phyloP scores from a whole-genome alignment of 2,797 vertebrate genomes.

The Paratrypauchen microcephalus region DNA sequence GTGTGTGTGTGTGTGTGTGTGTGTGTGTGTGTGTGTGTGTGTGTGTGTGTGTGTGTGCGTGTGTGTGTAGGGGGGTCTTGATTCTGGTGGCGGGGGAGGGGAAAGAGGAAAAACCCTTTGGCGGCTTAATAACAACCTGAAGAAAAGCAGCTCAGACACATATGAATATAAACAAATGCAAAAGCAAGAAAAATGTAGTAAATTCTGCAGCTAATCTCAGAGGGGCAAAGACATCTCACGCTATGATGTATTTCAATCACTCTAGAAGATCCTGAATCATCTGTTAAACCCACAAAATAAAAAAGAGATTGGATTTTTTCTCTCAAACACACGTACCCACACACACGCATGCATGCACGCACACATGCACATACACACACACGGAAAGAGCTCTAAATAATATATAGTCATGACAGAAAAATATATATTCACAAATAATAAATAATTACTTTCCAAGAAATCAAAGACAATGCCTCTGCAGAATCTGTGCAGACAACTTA shows the following conservation, averaged over 20 bases:
- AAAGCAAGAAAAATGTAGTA: conserved; percentile 34
- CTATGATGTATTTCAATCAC: conserved; percentile 38
- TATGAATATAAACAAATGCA: conserved; percentile 50
- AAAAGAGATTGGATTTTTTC: not conserved
- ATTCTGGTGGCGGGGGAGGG: conserved; percentile 39
- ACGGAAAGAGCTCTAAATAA: not conserved
- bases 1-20: conserved; percentile 8
- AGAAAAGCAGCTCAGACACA: conserved; percentile 62
- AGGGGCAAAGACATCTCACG: conserved; percentile 40
- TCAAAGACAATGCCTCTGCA: not conserved
- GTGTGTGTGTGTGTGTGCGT: conserved; percentile 6
- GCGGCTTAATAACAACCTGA: conserved; percentile 76
- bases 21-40: conserved; percentile 2
- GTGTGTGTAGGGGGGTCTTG: conserved; percentile 55
- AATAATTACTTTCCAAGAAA: not conserved
- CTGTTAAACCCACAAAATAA: conserved; percentile 34
- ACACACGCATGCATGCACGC: too few relatives aligned
- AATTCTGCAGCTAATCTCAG: conserved; percentile 51
- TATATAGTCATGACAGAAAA: not conserved
- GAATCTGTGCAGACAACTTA: not conserved
- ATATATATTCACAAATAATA: not conserved
- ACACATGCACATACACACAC: too few relatives aligned
- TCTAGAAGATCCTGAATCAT: conserved; percentile 36
- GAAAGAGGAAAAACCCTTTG: conserved; percentile 41
- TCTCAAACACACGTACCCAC: too few relatives aligned